Base-by-base conservation (phyloP, 2,797 vertebrate species). In the Melanotaenia pygmaea region DNA sequence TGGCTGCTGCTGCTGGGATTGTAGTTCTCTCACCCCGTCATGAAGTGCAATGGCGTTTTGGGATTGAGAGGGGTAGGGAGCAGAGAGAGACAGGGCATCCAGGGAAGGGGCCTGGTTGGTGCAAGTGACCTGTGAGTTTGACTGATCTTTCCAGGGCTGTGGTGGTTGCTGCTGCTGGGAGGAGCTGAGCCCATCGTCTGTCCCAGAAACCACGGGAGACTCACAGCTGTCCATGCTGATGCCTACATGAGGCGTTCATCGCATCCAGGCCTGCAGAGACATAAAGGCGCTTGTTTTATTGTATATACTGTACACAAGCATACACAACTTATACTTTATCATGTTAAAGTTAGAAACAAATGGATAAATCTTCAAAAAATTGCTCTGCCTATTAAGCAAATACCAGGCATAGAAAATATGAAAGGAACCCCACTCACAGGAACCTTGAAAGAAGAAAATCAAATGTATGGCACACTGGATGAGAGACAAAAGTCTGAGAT, bases 181-280 rank as follows among this genome's bases (percentile, higher is more conserved):
- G 89, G 97, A 95, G 94, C 96, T 86, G 88, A 97, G 97, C 96
- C 98, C 98, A 99, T 99, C 96, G 95, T 99, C 98, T 97, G 97
- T 98, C 96, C 98, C 98, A 94, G 97, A 96, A 96, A 98, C 95
- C 95, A 96, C 96, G 85, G 98, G 96, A 94, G 97, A 98, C 96
- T 99, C 98, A 99, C 98, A 99, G 97, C 97, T 97, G 97, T 99
- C 98, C 98, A 99, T 99, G 97, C 96, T 96, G 96, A 96, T 95
- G 96, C 96, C 95, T 95, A 97, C 96, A 96, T 95, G 96, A 97
- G 97, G 97, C 95, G 93, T 95, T 99, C 98, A 99, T 99, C 93
- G 98, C 97, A 99, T 97, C 97, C 95, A 96, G 94, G 97, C 97
- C 98, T 99, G 93, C 57, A 86, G 79, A 88, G 74, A 91, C 45